Percentiles rank a stretch among this genome's conserved stretches.
Conservation (phyloP, 1,140 invertebrate species). For the Physella acuta region DNA sequence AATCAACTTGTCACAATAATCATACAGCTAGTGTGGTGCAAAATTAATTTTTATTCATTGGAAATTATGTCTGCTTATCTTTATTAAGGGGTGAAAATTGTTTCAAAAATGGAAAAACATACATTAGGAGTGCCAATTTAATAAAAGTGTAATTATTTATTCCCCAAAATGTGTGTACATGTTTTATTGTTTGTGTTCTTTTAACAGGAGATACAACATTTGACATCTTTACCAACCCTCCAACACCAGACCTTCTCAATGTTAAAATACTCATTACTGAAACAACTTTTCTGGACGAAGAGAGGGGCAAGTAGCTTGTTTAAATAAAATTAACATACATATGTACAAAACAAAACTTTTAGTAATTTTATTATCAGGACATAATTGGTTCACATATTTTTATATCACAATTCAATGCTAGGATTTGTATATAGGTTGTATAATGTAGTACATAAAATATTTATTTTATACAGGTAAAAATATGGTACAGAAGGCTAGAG, state of each 20-base stretch:
- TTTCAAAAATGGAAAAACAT: no score
- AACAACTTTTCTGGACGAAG: slow-evolving; percentile 42
- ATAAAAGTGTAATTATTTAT: no score
- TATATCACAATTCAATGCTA: background rate
- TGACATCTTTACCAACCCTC: slow-evolving; percentile 43
- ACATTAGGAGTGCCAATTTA: no score
- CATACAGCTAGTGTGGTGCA: no score
- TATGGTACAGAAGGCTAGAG: slow-evolving; percentile 32
- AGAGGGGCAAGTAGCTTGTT: slow-evolving; percentile 11
- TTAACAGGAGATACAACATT: slow-evolving; percentile 48
- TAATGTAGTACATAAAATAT: background rate
- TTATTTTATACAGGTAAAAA: slow-evolving; percentile 17
- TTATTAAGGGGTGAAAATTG: no score
- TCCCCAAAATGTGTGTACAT: no score
- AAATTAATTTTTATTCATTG: no score
- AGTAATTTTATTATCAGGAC: background rate
- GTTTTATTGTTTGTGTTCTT: background rate
- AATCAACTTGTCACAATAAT: no score
- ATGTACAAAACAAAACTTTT: background rate
- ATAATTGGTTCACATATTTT: background rate
- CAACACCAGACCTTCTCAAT: slow-evolving; percentile 44
- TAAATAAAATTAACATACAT: background rate
- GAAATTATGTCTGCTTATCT: no score
- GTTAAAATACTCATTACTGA: slow-evolving; percentile 50
- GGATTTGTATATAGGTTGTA: background rate